Conservation (phyloP, 2,797 vertebrate species). For the Sylvia borin region DNA sequence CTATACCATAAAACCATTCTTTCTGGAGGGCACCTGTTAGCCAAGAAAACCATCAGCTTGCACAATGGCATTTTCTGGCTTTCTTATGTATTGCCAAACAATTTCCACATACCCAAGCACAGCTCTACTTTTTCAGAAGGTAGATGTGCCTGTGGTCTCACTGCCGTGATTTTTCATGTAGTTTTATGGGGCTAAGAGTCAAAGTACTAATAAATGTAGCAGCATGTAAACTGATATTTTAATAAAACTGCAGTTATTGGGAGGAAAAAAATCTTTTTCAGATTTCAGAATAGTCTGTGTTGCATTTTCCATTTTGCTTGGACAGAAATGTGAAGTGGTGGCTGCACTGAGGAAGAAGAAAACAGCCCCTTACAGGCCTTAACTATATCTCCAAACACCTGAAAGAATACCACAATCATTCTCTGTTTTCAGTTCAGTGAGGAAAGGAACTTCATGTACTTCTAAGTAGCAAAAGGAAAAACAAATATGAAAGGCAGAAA, state of each 20-base stretch:
- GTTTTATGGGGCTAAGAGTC: slow-evolving; percentile 11
- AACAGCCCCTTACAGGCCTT: not conserved
- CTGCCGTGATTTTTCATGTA: not conserved
- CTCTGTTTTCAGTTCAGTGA: not conserved
- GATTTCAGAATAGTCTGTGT: not conserved
- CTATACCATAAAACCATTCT: not conserved
- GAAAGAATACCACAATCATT: slow-evolving; percentile 48
- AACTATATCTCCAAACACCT: slow-evolving; percentile 30
- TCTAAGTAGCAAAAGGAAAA: not conserved
- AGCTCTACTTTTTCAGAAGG: not conserved
- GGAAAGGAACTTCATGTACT: not conserved
- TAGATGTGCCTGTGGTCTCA: slow-evolving; percentile 7
- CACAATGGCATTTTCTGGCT: not conserved
- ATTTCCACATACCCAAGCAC: not conserved
- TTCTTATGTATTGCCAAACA: slow-evolving; percentile 2
- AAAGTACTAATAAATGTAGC: slow-evolving; percentile 10
- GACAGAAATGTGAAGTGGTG: slow-evolving; percentile 29
- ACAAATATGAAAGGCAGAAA: not conserved
- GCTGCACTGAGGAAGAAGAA: slow-evolving; percentile 16
- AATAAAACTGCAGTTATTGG: slow-evolving; percentile 39
- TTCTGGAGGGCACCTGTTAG: not conserved
- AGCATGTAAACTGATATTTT: slow-evolving; percentile 43
- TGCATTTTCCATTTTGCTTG: slow-evolving; percentile 59
- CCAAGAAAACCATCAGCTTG: not conserved
- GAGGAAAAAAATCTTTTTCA: not conserved